A percentile compares a stretch with the other conserved stretches of the same genome.
Evolutionary conservation across 2,797 vertebrate species (phyloP).

Genomic region (Poecilia gillii): DNA sequence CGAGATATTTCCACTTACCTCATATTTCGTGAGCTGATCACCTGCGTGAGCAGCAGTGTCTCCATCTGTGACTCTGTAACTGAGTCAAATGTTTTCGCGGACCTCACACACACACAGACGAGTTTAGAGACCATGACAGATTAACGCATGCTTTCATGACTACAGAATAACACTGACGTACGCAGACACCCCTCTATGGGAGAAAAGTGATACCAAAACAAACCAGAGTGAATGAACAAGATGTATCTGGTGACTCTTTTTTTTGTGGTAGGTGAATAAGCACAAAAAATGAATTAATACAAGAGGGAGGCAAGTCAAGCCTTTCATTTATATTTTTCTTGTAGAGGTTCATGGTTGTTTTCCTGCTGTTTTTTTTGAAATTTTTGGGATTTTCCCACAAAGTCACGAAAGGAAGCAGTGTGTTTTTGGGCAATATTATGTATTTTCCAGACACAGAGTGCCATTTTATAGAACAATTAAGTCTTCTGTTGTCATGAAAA

Average conservation of each 20-base stretch:
- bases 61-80: neutral
- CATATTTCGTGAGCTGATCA: constrained; percentile 43
- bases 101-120: neutral
- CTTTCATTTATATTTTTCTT: constrained; percentile 65
- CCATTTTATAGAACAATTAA: too few relatives aligned
- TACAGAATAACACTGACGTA: neutral
- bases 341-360: neutral
- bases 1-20: constrained; percentile 68
- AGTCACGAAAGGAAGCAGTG: neutral
- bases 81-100: neutral
- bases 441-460: too few relatives aligned
- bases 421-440: neutral
- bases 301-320: constrained; percentile 34
- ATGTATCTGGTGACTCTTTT: constrained; percentile 30
- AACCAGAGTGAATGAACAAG: constrained; percentile 7
- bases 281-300: constrained; percentile 64
- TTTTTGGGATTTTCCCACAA: neutral
- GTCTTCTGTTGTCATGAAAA: too few relatives aligned
- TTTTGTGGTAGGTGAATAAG: constrained; percentile 49
- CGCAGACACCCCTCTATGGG: neutral
- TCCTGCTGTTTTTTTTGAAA: neutral
- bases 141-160: neutral
- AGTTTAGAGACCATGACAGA: constrained; percentile 10
- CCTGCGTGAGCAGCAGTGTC: constrained; percentile 26
- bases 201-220: constrained; percentile 30